Evolutionary conservation across 2,113 vertebrate species (phyloP).

Genomic region (Leptosomus discolor): DNA sequence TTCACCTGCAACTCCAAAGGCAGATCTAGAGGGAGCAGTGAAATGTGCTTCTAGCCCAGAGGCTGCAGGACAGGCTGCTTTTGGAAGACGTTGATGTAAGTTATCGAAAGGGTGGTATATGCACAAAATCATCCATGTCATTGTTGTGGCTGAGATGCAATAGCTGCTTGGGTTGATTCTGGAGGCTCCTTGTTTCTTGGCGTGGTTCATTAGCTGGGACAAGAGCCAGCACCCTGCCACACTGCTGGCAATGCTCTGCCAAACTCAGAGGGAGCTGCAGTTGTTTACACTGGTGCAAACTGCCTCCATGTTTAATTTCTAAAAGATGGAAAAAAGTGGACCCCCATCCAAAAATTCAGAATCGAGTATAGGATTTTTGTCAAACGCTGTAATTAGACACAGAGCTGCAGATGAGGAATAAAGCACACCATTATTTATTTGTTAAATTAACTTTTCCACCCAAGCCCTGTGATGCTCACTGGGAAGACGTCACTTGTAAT

Average conservation of each 20-base stretch:
- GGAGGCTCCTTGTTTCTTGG: accelerated
- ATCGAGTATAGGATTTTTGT: not conserved
- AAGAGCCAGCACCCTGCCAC: not conserved
- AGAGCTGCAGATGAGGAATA: not conserved
- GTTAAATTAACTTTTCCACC: conserved; percentile 22
- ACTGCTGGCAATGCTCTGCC: not conserved
- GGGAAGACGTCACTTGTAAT: conserved; percentile 7
- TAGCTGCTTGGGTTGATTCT: not conserved
- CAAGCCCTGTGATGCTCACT: not conserved
- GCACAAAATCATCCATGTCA: accelerated
- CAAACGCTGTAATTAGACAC: not conserved
- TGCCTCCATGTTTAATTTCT: not conserved
- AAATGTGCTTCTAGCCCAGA: not conserved
- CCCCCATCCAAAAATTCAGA: not conserved
- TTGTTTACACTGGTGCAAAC: not conserved
- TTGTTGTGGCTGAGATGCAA: not conserved
- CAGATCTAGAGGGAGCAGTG: not conserved
- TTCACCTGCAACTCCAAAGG: not conserved
- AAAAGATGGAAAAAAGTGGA: not conserved
- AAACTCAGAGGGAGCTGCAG: not conserved
- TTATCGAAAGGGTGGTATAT: accelerated
- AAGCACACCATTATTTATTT: not conserved
- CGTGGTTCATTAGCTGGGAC: accelerated
- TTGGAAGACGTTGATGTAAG: accelerated
- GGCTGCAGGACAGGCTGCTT: not conserved